phyloP scores from a whole-genome alignment of 2,113 vertebrate genomes.

The Poeciliopsis prolifica region DNA sequence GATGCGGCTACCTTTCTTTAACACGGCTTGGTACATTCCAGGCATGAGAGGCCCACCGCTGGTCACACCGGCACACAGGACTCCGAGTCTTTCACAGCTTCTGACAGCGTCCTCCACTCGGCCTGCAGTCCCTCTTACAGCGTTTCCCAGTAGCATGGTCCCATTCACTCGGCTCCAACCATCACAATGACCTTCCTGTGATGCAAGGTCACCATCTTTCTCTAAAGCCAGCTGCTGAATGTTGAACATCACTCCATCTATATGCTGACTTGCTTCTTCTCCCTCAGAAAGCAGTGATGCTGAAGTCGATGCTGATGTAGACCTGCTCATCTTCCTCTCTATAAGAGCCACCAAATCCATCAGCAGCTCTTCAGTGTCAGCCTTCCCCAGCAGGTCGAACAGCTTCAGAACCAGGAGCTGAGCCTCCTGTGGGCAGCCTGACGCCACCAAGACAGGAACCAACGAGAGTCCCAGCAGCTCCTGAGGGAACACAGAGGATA shows the following conservation, averaged over 20 bases:
- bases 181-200: constrained; percentile 43
- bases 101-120: constrained; percentile 56
- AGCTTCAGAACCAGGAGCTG: constrained; percentile 69
- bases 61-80: constrained; percentile 79
- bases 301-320: constrained; percentile 15
- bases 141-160: constrained; percentile 55
- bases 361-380: constrained; percentile 73
- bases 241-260: constrained; percentile 79
- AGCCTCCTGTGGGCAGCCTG: constrained; percentile 76
- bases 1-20: constrained; percentile 51
- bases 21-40: constrained; percentile 59
- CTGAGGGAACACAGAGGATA: constrained; percentile 66
- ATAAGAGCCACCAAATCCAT: constrained; percentile 70
- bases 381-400: constrained; percentile 68
- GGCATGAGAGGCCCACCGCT: constrained; percentile 28
- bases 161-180: constrained; percentile 73
- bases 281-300: not conserved
- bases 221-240: constrained; percentile 68
- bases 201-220: constrained; percentile 5
- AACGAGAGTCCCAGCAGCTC: constrained; percentile 81
- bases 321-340: constrained; percentile 38
- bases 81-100: constrained; percentile 73
- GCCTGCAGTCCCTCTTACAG: constrained; percentile 8
- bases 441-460: constrained; percentile 78
- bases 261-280: constrained; percentile 32